These are phyloP conservation scores for Mamestra configurata DNA, from an alignment of 1,140 invertebrate genomes.

Conservation along the genomic window DNA sequence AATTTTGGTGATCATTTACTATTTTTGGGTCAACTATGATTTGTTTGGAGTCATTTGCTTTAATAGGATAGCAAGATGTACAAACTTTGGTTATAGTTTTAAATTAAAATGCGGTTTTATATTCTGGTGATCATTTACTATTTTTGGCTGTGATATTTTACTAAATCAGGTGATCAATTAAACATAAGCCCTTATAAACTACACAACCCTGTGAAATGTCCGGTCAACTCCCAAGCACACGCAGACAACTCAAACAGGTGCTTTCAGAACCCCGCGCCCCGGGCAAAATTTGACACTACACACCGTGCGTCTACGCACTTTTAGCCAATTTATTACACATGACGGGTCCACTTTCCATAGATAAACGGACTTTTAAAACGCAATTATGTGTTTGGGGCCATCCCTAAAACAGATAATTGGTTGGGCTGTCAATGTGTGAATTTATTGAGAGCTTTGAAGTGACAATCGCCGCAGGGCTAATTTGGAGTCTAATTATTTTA, in stretches of 20 bases:
- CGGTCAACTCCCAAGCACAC: neutral
- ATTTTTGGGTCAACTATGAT: too few species aligned
- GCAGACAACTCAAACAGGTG: neutral
- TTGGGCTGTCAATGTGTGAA: neutral
- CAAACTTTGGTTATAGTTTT: too few species aligned
- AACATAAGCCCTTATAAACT: too few species aligned
- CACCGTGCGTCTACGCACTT: neutral
- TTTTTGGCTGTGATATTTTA: too few species aligned
- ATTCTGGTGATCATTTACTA: too few species aligned
- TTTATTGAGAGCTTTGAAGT: neutral
- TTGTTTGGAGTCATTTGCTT: too few species aligned
- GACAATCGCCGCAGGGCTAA: neutral
- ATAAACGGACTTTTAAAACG: neutral
- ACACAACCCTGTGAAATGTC: neutral
- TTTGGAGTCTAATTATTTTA: neutral
- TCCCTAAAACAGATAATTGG: neutral
- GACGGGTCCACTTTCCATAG: neutral
- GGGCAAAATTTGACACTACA: neutral
- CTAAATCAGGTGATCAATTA: too few species aligned
- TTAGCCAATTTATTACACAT: slow-evolving; percentile 2
- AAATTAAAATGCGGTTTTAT: too few species aligned
- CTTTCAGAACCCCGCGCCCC: neutral
- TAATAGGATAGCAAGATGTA: too few species aligned
- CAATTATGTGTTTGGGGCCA: neutral
- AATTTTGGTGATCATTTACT: too few species aligned